Base-by-base conservation (phyloP, 2,113 vertebrate species). In the Mobula hypostoma region DNA sequence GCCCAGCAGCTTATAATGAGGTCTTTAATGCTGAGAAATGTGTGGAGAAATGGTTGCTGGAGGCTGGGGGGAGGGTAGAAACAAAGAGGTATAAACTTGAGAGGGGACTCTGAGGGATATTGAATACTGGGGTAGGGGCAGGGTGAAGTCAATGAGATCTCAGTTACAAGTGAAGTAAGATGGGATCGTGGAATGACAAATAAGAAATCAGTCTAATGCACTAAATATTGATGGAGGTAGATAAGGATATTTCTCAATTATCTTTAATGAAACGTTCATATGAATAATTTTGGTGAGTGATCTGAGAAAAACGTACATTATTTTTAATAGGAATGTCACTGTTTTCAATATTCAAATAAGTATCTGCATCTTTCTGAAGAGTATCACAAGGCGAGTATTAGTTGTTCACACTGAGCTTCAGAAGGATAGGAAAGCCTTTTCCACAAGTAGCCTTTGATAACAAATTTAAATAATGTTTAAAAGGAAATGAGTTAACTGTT, bases 211-310 rank as follows among this genome's bases (percentile, higher is more conserved):
- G 14, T 14, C 63, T 66, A 14, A 3, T 66, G 14, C 63, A 66
- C 8, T 11, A 66, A 66, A 14, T 66, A 14, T 66, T 66, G 2
- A 7, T 66, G 63, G 2, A 48, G 48, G 48, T 48, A 48, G 63
- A 5, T 66, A 8, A 11, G 63, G 63, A 66, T 66, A 14, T 11
- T 29, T 56, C 83, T 87, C 83, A 87, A 61, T 56, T 61, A 4
- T 11, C 56, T 87, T 87, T 61, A 87, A 61, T 87, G 29, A n/a
- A 87, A 27, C 7, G 29, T 61, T 15, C 12, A 87, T 61, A 58
- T 61, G 83, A 8, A 87, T 87, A 85, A 85, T 61, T 85, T 85
- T 85, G 82, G 82, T 85, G 82, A 85, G 21, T 58, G 58, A 87
- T 61, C 17, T 80, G 12, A 24, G 9, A 56, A 87, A 61, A 87